Base-by-base conservation (phyloP, 2,888 invertebrate species). In the Aradus depressus region DNA sequence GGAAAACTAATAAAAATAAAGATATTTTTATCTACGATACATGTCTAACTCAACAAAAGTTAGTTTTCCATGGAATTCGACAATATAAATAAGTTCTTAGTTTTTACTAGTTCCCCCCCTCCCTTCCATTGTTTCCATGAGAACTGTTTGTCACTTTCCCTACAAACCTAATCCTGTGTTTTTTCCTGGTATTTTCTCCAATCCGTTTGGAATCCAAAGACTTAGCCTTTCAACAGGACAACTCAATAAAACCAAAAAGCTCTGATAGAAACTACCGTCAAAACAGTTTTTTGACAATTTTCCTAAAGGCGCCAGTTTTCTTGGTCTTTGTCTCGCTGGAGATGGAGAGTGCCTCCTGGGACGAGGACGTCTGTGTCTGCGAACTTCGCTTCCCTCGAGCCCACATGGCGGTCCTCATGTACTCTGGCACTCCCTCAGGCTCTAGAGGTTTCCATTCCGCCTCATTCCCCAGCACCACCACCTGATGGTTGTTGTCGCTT, bases 221-320 rank as follows among this genome's bases (percentile, higher is more conserved):
- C n/a, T n/a, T n/a, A n/a, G n/a, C n/a, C n/a, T n/a, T n/a, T n/a
- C n/a, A n/a, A n/a, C n/a, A n/a, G n/a, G n/a, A n/a, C n/a, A n/a
- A n/a, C n/a, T n/a, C n/a, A n/a, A n/a, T n/a, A n/a, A n/a, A n/a
- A n/a, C n/a, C n/a, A n/a, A n/a, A n/a, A n/a, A n/a, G 31, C 8
- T n/a, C n/a, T 28, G n/a, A n/a, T 28, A 28, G 14, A 35, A 38
- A 16, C 22, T 22, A 38, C 22, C 38, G 65, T 77, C 74, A 82
- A 73, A 86, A 86, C 65, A 86, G 80, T 73, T 84, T 85, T 62
- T 79, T 84, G 64, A 85, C 75, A 66, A 86, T 78, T 68, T 80
- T 81, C 66, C 80, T 84, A 59, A 87, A 73, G 63, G 80, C 76
- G 64, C 79, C 78, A 62, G 71, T 73, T 66, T 80, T 83, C 62